A percentile compares a stretch with the other conserved stretches of the same genome.
Conservation (phyloP, 2,888 invertebrate species). For the Erebia palarica region DNA sequence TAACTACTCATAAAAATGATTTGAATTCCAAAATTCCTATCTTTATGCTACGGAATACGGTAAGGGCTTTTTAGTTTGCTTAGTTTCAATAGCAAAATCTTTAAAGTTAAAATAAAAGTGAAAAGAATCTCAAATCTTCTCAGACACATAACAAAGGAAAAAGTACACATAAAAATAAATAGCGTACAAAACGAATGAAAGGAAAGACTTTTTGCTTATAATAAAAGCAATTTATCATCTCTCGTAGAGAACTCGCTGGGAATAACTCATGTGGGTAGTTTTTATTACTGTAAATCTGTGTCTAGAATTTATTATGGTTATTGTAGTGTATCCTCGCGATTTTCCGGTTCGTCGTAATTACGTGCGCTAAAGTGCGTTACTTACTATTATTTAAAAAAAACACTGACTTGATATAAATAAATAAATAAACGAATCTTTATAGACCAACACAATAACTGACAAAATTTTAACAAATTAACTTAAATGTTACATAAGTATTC, state of each 20-base stretch:
- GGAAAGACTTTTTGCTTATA: conserved; percentile 27
- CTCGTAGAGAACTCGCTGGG: conserved; percentile 11
- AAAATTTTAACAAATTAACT: too few species aligned
- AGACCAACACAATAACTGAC: too few species aligned
- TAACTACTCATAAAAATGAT: too few species aligned
- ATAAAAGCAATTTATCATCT: conserved; percentile 31
- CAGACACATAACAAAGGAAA: conserved; percentile 26
- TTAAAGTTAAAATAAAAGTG: conserved; percentile 7
- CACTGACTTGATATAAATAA: too few species aligned
- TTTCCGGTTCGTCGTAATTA: background rate
- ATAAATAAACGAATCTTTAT: too few species aligned
- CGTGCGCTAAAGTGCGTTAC: too few species aligned
- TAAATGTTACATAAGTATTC: too few species aligned
- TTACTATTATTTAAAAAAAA: too few species aligned
- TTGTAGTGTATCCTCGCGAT: background rate
- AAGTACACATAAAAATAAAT: conserved; percentile 27
- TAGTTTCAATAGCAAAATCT: background rate
- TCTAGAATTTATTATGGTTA: conserved; percentile 4
- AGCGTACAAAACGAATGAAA: conserved; percentile 25
- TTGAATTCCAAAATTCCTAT: background rate
- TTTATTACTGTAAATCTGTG: conserved; percentile 18
- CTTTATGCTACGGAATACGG: background rate
- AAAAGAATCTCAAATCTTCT: conserved; percentile 29
- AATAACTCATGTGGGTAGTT: conserved; percentile 7
- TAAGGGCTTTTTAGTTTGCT: background rate